These are phyloP conservation scores for Gallinago paraguaiae DNA, from an alignment of 2,113 vertebrate species.

Conservation along the genomic window DNA sequence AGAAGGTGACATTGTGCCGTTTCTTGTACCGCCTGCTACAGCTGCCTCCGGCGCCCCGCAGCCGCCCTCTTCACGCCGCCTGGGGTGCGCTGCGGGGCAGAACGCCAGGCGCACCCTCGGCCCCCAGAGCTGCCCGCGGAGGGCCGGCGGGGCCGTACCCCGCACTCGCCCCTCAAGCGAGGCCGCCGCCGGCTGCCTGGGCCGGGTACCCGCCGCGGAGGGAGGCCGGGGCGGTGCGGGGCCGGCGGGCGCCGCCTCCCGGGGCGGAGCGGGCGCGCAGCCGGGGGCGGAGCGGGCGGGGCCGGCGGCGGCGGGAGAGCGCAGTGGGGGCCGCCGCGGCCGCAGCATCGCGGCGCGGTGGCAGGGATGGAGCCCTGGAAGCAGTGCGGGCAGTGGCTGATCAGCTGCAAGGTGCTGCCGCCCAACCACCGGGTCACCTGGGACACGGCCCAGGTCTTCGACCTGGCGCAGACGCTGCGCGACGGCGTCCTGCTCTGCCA, in stretches of 20 bases:
- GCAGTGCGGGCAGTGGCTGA: conserved; percentile 94
- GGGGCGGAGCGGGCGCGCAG: background rate
- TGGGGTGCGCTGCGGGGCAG: background rate
- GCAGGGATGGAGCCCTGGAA: conserved; percentile 90
- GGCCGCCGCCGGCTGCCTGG: background rate
- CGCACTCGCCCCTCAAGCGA: too few relatives aligned
- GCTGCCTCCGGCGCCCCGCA: accelerated
- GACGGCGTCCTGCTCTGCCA: conserved; percentile 95
- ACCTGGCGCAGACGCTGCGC: conserved; percentile 93
- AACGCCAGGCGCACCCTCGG: accelerated
- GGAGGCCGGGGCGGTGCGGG: too few relatives aligned
- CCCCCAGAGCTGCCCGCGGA: accelerated
- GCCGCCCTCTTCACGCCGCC: accelerated
- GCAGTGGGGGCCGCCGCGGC: background rate
- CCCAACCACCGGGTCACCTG: conserved; percentile 92
- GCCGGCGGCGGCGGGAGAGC: background rate
- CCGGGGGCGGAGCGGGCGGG: background rate
- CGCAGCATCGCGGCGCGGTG: background rate
- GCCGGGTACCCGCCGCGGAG: background rate
- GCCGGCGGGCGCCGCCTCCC: background rate
- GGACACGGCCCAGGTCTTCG: conserved; percentile 95
- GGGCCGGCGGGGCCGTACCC: background rate
- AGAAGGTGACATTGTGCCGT: accelerated
- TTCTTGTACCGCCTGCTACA: accelerated
- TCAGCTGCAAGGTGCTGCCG: conserved; percentile 94